Conservation (phyloP, 2,888 invertebrate genomes). For the Troilus luridus region DNA sequence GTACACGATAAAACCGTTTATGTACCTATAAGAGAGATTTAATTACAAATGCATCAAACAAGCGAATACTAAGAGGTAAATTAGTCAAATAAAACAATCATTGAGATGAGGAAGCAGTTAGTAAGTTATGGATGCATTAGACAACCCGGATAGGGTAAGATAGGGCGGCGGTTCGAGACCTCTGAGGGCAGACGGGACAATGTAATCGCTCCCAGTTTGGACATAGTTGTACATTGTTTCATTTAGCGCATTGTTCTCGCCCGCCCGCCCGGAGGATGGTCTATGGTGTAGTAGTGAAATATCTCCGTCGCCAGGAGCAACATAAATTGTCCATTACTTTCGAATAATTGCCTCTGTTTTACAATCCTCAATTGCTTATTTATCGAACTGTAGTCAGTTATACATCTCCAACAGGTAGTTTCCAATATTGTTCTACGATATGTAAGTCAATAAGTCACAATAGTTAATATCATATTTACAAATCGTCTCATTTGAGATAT, state of each 20-base stretch:
- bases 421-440: not conserved
- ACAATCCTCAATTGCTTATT: not conserved
- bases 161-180: not conserved
- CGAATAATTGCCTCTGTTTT: not conserved
- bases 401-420: not conserved
- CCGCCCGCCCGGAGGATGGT: not conserved
- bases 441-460: not conserved
- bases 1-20: too few species aligned
- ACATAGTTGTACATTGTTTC: constrained; percentile 26
- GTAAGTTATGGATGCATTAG: not conserved
- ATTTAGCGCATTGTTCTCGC: not conserved
- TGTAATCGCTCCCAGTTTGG: constrained; percentile 1
- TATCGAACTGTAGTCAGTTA: not conserved
- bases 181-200: not conserved
- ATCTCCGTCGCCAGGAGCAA: not conserved
- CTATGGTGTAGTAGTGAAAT: not conserved
- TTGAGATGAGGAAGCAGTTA: not conserved
- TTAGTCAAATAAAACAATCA: not conserved
- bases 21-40: too few species aligned
- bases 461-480: not conserved
- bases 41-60: not conserved
- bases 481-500: not conserved
- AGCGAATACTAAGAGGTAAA: not conserved
- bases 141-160: not conserved
- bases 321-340: constrained; percentile 24